Evolutionary conservation across 2,113 vertebrate species (phyloP).

Genomic region (Ellobius talpinus): DNA sequence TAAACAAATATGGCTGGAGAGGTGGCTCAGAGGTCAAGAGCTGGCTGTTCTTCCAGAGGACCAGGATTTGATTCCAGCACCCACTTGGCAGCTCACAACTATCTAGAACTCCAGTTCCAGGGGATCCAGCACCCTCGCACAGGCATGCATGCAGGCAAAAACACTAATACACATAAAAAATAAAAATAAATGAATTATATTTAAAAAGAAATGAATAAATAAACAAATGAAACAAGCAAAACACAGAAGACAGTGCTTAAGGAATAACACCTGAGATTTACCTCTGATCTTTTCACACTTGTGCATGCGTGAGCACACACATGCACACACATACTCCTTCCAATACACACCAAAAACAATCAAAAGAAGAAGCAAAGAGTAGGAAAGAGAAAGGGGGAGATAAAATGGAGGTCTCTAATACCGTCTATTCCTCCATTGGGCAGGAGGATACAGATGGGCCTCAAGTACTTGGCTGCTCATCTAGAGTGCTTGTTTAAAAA

Average conservation of each 20-base stretch:
- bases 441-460: not conserved
- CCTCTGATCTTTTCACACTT: not conserved
- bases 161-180: too few species aligned
- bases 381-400: not conserved
- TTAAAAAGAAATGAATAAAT: not conserved
- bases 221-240: not conserved
- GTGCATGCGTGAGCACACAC: not conserved
- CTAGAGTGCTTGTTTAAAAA: not conserved
- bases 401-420: not conserved
- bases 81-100: too few species aligned
- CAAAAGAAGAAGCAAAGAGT: not conserved
- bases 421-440: not conserved
- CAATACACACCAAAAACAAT: not conserved
- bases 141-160: too few species aligned
- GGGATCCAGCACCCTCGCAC: too few species aligned
- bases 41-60: too few species aligned
- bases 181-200: too few species aligned
- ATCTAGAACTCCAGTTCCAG: too few species aligned
- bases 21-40: too few species aligned
- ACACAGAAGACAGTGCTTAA: not conserved
- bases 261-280: not conserved
- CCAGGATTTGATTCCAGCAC: too few species aligned
- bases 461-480: not conserved
- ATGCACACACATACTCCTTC: not conserved
- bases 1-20: not conserved